Evolutionary conservation across 2,113 vertebrate genomes (phyloP).

Genomic region (Lepus timidus): DNA sequence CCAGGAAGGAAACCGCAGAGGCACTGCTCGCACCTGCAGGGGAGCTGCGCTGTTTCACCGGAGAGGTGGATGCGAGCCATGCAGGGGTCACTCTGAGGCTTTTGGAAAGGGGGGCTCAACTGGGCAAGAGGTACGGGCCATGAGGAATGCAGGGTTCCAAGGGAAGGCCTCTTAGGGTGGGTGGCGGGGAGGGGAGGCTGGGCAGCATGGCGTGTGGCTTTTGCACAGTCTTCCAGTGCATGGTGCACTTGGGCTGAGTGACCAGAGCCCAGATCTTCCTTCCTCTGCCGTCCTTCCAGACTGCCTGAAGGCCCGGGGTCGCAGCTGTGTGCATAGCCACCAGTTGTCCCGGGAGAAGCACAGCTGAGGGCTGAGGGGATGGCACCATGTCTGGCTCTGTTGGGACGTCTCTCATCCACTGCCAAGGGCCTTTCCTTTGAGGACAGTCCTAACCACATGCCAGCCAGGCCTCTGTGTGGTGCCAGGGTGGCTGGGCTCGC

Average conservation of each 20-base stretch:
- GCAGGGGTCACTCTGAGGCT: not conserved
- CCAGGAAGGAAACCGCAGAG: not conserved
- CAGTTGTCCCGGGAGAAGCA: not conserved
- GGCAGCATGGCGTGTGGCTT: not conserved
- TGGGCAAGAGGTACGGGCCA: not conserved
- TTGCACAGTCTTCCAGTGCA: not conserved
- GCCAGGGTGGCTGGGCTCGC: not conserved
- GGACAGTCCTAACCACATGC: not conserved
- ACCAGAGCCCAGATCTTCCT: not conserved
- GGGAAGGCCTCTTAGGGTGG: not conserved
- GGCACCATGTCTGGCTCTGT: not conserved
- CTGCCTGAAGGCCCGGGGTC: not conserved
- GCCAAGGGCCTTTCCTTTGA: constrained; percentile 49
- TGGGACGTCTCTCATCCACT: constrained; percentile 42
- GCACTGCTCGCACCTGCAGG: not conserved
- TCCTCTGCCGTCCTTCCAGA: not conserved
- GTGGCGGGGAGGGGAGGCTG: not conserved
- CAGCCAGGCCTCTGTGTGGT: not conserved
- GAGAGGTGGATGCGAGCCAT: not conserved
- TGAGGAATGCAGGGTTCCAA: not conserved
- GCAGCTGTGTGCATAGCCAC: not conserved
- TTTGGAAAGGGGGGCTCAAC: not conserved
- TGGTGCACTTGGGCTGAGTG: not conserved
- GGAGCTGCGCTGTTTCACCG: not conserved
- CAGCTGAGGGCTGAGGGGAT: not conserved